Base-by-base conservation (phyloP, 92 coral and sea anemone genomes). In the Desmophyllum pertusum region DNA sequence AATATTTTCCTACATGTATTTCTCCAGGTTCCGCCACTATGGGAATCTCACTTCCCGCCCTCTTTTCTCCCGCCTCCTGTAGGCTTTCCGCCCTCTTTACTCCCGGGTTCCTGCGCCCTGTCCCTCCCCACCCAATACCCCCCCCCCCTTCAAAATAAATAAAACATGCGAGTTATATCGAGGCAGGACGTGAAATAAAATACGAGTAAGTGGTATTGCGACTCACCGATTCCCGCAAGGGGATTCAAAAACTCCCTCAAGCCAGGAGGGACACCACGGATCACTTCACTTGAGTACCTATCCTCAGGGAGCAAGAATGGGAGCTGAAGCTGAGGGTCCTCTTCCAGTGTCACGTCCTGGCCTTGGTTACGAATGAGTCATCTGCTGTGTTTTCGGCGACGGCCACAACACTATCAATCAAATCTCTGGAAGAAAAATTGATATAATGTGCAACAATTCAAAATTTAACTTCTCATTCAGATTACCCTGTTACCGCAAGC, bases 311-410 rank as follows among this genome's bases (percentile, higher is more conserved):
- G 90, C 62, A 96, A 83, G 89, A 97, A 97, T 10, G 97, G 99
- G 68, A 97, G 71, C 79, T 97, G 98, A 6, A 94, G 92, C 19
- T 97, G 98, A 23, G 94, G 94, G 83, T 97, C 99, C 74, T 97
- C 99, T 43, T 97, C 98, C 0, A 95, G 95, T n/a, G 78, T 90
- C 64, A 97, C 93, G 48, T 94, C 93, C 35, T 97, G 98, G 18
- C 99, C 99, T 70, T 91, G 93, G 85, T 89, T 91, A 83, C 95
- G 97, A 45, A 94, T 92, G 79, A 90, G 86, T 93, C 93, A 89
- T 97, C 99, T 55, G 99, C 98, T 76, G 96, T 97, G 77, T 91
- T 92, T 86, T 97, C 99, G 14, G 99, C 99, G 14, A 91, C 85
- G 51, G 92, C 88, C 66, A 93, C 98, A 35, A 93, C 91, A 84